phyloP scores from a whole-genome alignment of 2,888 invertebrate genomes.

The Drosophila limbata region DNA sequence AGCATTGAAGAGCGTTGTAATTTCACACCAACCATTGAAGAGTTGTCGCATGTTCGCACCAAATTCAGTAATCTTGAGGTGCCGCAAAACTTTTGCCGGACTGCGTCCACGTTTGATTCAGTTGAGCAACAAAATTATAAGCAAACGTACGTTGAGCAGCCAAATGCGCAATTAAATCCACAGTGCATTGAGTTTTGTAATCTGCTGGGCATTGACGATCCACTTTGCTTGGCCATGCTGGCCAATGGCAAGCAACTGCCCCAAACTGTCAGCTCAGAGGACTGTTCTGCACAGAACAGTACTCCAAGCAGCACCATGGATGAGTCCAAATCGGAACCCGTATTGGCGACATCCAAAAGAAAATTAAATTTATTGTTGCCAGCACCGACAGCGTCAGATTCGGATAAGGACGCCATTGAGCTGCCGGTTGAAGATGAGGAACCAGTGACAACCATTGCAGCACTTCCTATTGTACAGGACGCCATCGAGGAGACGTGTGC shows the following conservation, averaged over 20 bases:
- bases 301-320: constrained; percentile 21
- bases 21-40: constrained; percentile 89
- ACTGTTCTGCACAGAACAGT: constrained; percentile 24
- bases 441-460: neutral
- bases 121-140: constrained; percentile 73
- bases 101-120: constrained; percentile 88
- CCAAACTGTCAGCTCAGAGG: constrained; percentile 61
- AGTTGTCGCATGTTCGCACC: constrained; percentile 88
- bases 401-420: constrained; percentile 39
- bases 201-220: constrained; percentile 92
- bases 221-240: constrained; percentile 88
- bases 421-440: constrained; percentile 43
- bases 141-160: constrained; percentile 84
- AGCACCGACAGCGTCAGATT: constrained; percentile 48
- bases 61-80: constrained; percentile 90
- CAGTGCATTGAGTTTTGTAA: constrained; percentile 90
- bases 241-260: constrained; percentile 85
- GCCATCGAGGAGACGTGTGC: neutral
- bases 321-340: neutral
- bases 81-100: constrained; percentile 92
- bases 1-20: constrained; percentile 86
- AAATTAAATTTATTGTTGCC: constrained; percentile 78
- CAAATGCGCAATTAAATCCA: constrained; percentile 88
- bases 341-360: constrained; percentile 71
- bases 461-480: neutral